Conservation (phyloP, 2,888 invertebrate species). For the Hybos culiciformis region DNA sequence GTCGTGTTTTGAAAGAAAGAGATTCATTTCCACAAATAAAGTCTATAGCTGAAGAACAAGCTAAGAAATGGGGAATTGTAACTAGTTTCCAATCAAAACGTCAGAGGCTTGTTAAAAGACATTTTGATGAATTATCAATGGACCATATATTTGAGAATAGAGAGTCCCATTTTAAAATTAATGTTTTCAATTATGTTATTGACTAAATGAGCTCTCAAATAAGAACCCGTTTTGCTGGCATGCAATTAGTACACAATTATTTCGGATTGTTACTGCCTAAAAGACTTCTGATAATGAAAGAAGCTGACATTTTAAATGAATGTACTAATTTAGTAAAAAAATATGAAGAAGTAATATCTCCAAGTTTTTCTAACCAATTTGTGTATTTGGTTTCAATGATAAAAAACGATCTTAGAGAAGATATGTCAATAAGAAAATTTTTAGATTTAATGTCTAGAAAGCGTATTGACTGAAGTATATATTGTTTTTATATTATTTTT, state of each 20-base stretch:
- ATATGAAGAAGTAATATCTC: neutral
- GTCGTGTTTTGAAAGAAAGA: neutral
- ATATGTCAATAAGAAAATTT: neutral
- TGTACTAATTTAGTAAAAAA: neutral
- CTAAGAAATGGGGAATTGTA: neutral
- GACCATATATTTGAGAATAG: neutral
- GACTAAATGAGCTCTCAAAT: conserved; percentile 1
- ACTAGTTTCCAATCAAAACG: conserved; percentile 1
- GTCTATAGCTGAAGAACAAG: neutral
- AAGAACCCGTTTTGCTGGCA: conserved; percentile 1
- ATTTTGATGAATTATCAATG: conserved; percentile 1
- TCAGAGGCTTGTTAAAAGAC: neutral
- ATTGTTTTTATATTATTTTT: neutral
- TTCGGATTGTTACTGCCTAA: neutral
- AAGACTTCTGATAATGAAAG: neutral
- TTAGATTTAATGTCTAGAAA: neutral
- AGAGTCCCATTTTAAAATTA: conserved; percentile 1
- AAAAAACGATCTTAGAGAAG: neutral
- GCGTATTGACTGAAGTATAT: neutral
- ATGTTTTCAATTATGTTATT: neutral
- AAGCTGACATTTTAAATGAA: neutral
- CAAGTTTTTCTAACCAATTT: neutral
- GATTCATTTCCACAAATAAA: conserved; percentile 1
- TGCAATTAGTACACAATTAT: neutral
- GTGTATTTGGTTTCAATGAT: neutral